Conservation (phyloP, 2,113 vertebrate species). For the Penelope pileata region DNA sequence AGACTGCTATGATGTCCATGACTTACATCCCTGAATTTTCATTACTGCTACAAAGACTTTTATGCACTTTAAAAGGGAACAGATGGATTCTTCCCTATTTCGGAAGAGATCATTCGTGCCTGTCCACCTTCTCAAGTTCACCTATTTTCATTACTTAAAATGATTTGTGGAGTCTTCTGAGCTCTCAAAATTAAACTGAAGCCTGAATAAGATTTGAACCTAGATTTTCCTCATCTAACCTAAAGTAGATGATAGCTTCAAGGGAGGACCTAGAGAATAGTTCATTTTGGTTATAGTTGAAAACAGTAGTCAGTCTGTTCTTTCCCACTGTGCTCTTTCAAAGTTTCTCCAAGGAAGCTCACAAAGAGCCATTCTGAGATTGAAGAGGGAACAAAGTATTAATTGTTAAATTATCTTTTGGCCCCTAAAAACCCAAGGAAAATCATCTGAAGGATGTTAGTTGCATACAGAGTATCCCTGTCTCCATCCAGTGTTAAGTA, state of each 20-base stretch:
- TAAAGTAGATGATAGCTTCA: conserved; percentile 56
- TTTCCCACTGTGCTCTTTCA: conserved; percentile 62
- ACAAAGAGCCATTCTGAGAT: conserved; percentile 56
- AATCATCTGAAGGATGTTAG: conserved; percentile 54
- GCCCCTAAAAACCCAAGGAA: conserved; percentile 53
- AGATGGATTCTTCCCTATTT: conserved; percentile 68
- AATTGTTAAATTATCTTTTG: conserved; percentile 68
- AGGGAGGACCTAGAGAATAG: conserved; percentile 57
- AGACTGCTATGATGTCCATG: conserved; percentile 67
- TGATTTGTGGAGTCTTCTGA: conserved; percentile 65
- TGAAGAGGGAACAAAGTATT: conserved; percentile 70
- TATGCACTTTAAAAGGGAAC: conserved; percentile 62
- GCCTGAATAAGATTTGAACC: conserved; percentile 64
- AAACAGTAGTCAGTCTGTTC: conserved; percentile 58
- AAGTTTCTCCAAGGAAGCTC: conserved; percentile 53
- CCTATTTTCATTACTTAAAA: conserved; percentile 68
- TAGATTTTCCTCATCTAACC: conserved; percentile 57
- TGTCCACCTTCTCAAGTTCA: conserved; percentile 69
- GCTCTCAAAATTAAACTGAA: conserved; percentile 64
- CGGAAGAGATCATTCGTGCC: conserved; percentile 61
- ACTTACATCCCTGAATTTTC: conserved; percentile 72
- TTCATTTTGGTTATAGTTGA: conserved; percentile 67
- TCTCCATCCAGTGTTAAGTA: conserved; percentile 61
- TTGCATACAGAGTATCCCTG: conserved; percentile 69
- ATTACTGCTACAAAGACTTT: conserved; percentile 64